These are phyloP conservation scores for Mesoligia furuncula DNA, from an alignment of 2,888 invertebrate genomes.

Conservation along the genomic window DNA sequence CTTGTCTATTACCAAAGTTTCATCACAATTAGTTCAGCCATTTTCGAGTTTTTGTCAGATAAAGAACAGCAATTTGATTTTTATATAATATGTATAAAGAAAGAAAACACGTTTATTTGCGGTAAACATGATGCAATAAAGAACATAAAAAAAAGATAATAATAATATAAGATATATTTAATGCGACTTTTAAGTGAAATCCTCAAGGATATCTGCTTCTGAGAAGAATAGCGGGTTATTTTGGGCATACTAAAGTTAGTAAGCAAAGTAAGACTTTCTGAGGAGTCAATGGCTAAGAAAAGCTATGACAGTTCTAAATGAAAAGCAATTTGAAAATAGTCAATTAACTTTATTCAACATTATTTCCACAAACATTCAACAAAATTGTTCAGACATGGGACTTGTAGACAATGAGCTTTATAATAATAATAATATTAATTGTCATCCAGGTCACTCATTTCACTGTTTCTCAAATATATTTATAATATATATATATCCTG, in stretches of 20 bases:
- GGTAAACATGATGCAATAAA: too few relatives aligned
- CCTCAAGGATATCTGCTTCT: too few relatives aligned
- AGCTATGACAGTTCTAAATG: neutral
- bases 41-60: too few relatives aligned
- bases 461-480: neutral
- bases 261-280: neutral
- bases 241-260: neutral
- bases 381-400: constrained; percentile 37
- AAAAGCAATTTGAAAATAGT: constrained; percentile 20
- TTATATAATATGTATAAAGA: too few relatives aligned
- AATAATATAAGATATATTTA: too few relatives aligned
- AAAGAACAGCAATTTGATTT: too few relatives aligned
- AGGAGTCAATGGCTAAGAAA: neutral
- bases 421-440: constrained; percentile 40
- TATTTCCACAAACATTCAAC: constrained; percentile 20
- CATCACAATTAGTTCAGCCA: too few relatives aligned
- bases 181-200: too few relatives aligned
- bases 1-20: too few relatives aligned
- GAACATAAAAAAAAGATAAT: too few relatives aligned
- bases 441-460: neutral
- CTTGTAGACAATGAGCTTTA: constrained; percentile 6
- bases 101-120: too few relatives aligned
- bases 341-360: constrained; percentile 45
- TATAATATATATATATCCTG: too few relatives aligned
- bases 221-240: neutral